Percentiles rank a stretch among this genome's conserved stretches.
Conservation (phyloP, 1,140 invertebrate species). For the Bombus ignitus region DNA sequence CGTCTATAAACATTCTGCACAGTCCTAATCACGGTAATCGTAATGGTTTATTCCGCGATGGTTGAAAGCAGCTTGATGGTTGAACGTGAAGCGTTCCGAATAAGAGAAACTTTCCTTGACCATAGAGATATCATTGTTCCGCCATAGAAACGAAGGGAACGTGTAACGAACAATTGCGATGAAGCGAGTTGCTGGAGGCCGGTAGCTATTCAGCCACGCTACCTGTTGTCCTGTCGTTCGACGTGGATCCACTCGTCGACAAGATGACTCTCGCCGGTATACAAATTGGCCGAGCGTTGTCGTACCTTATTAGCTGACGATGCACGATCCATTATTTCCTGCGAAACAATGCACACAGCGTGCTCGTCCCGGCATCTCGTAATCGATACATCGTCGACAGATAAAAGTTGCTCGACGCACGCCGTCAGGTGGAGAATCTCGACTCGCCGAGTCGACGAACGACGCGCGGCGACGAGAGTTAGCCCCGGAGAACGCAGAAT, state of each 20-base stretch:
- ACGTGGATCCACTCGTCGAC: constrained; percentile 31
- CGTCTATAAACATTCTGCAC: background rate
- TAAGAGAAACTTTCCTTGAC: constrained; percentile 4
- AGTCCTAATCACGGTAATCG: no score
- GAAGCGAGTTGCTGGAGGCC: background rate
- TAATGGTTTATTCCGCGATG: no score
- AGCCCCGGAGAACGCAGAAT: background rate
- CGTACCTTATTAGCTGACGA: constrained; percentile 53
- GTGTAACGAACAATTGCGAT: constrained; percentile 23
- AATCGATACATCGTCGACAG: constrained; percentile 41
- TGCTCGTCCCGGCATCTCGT: constrained; percentile 17
- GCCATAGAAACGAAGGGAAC: background rate
- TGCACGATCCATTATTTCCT: constrained; percentile 46
- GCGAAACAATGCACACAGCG: constrained; percentile 50
- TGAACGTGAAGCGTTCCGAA: background rate
- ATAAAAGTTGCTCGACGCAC: constrained; percentile 39
- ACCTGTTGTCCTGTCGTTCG: constrained; percentile 27
- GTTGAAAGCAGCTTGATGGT: no score
- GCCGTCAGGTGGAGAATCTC: background rate
- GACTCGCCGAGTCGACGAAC: background rate
- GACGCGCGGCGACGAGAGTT: background rate
- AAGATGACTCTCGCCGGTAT: constrained; percentile 44
- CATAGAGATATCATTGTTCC: background rate
- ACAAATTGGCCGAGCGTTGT: constrained; percentile 45
- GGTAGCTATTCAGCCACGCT: constrained; percentile 16